phyloP scores from a whole-genome alignment of 2,797 vertebrate genomes.

The Myoxocephalus aenaeus region DNA sequence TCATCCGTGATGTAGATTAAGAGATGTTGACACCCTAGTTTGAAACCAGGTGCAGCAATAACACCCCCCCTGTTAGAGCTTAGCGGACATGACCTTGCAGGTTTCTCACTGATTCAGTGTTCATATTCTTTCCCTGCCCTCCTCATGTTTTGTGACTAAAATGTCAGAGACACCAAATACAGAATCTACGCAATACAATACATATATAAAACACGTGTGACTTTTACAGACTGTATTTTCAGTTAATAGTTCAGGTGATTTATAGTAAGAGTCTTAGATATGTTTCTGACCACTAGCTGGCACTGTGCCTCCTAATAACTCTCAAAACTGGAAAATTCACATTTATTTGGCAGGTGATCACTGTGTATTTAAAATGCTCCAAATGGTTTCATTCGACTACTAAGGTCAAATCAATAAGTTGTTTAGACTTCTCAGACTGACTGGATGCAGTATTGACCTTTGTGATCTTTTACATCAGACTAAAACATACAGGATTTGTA shows the following conservation, averaged over 20 bases:
- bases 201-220: not conserved
- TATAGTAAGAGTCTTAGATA: not conserved
- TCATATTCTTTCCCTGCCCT: slow-evolving; percentile 4
- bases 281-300: not conserved
- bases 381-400: not conserved
- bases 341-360: slow-evolving; percentile 8
- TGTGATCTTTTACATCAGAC: not conserved
- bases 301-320: not conserved
- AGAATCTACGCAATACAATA: not conserved
- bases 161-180: slow-evolving; percentile 9
- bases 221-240: not conserved
- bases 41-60: slow-evolving; percentile 9
- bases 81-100: slow-evolving; percentile 41
- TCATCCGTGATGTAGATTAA: not conserved
- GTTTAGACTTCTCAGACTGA: not conserved
- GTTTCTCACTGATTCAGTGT: slow-evolving; percentile 6
- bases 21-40: slow-evolving; percentile 24
- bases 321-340: not conserved
- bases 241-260: not conserved
- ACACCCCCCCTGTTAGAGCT: not conserved
- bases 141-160: not conserved
- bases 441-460: not conserved
- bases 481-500: not conserved
- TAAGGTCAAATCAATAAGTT: not conserved
- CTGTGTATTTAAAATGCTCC: not conserved